Base-by-base conservation (phyloP, 2,888 invertebrate genomes). In the Scaptomyza reducta region DNA sequence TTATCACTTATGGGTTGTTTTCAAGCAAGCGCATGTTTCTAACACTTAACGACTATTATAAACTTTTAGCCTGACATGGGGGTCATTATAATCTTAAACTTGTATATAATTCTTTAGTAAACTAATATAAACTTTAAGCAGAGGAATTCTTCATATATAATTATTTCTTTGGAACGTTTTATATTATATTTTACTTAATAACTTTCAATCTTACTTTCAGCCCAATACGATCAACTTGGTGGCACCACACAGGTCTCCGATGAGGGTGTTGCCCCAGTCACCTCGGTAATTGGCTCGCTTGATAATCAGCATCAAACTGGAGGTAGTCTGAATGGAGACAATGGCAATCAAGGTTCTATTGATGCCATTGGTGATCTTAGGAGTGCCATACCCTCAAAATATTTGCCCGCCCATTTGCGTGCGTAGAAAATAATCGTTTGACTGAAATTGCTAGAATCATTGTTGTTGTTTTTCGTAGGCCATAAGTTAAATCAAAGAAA, bases 161-260 rank as follows among this genome's bases (percentile, higher is more conserved):
- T 22, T 22, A 22, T 22, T 22, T 22, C 2, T 22, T 22, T 1
- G 5, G 22, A 22, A 3, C n/a, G n/a, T 22, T 22, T 22, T 22
- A 3, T 3, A 35, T n/a, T 35, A n/a, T n/a, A 35, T 49, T 49
- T 35, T n/a, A 22, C 22, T 22, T 3, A n/a, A 16, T 40, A 40
- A 3, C 6, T 18, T 18, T 49, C 0, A 2, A n/a, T 25, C 5
- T 29, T 1, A 25, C 38, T 74, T 83, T 16, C 66, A 91, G 91
- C 90, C 51, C 91, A 91, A 91, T 91, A 91, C 62, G 91, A 91
- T 74, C 81, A 90, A 57, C 86, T 91, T 40, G 91, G 91, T 22
- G 91, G 91, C 38, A 90, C 91, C 3, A 89, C 91, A 10, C 89
- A 90, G 55, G 60, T 91, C 6, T 90, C 90, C 3, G 91, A 91